phyloP scores from a whole-genome alignment of 2,888 invertebrate species.

The Osmoderma eremita region DNA sequence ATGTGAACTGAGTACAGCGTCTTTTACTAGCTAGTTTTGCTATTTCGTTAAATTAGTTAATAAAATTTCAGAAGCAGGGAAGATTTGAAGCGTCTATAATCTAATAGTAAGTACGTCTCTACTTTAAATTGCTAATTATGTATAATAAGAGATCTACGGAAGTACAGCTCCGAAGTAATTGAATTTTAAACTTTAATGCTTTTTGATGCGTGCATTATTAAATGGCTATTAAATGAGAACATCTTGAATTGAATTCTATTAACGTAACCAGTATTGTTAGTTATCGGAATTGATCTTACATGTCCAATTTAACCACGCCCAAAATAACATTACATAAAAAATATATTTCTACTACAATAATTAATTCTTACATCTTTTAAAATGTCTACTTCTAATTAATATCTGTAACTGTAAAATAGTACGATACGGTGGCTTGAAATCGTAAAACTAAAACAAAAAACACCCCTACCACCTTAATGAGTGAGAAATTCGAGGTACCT shows the following conservation, averaged over 20 bases:
- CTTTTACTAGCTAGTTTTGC: slow-evolving; percentile 14
- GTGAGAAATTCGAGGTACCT: too few species aligned
- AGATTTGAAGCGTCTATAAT: slow-evolving; percentile 44
- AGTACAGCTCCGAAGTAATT: slow-evolving; percentile 39
- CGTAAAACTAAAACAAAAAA: too few species aligned
- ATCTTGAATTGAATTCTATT: background rate
- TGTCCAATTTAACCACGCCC: too few species aligned
- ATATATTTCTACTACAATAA: background rate
- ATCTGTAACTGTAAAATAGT: too few species aligned
- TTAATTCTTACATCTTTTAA: background rate
- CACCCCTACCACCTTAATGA: too few species aligned
- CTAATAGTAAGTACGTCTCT: slow-evolving; percentile 42
- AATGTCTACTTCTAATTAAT: too few species aligned
- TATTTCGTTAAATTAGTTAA: slow-evolving; percentile 15
- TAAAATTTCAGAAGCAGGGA: slow-evolving; percentile 44
- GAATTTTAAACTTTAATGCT: slow-evolving; percentile 18
- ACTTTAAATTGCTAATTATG: slow-evolving; percentile 39
- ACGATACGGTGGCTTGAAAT: too few species aligned
- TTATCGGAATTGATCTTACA: too few species aligned
- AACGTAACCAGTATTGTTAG: too few species aligned
- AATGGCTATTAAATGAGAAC: background rate
- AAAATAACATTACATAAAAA: background rate
- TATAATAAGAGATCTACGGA: slow-evolving; percentile 37
- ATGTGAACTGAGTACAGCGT: background rate
- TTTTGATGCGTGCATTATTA: slow-evolving; percentile 1